A percentile compares a stretch with the other conserved stretches of the same genome.
Evolutionary conservation across 2,113 vertebrate genomes (phyloP).

Genomic region (Hemiprocne comata): DNA sequence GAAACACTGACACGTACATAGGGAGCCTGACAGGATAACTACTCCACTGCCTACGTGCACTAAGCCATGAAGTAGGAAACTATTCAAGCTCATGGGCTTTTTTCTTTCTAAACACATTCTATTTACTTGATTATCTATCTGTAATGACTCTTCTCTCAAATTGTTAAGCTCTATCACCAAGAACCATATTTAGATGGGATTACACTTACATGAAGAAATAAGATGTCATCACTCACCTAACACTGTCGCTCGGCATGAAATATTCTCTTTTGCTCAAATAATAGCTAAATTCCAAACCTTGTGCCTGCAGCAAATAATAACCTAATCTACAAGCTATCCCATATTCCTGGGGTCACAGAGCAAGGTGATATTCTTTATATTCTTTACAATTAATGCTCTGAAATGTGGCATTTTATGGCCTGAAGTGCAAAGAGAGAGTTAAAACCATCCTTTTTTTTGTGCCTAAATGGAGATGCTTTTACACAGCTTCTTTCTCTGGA

Average conservation of each 20-base stretch:
- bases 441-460: not conserved
- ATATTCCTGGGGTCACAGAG: not conserved
- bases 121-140: not conserved
- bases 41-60: not conserved
- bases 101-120: not conserved
- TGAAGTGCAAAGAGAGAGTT: not conserved
- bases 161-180: not conserved
- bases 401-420: not conserved
- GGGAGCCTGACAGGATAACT: slow-evolving; percentile 47
- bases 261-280: not conserved
- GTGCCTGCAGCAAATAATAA: slow-evolving; percentile 12
- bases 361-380: not conserved
- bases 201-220: not conserved
- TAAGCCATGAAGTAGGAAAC: not conserved
- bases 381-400: slow-evolving; percentile 21
- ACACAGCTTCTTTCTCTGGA: not conserved
- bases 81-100: not conserved
- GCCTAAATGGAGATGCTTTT: not conserved
- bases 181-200: not conserved
- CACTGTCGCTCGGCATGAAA: not conserved
- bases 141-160: slow-evolving; percentile 28
- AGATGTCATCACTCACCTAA: slow-evolving; percentile 4
- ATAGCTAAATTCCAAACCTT: not conserved
- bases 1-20: slow-evolving; percentile 13
- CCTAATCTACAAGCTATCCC: not conserved